A percentile compares a stretch with the other conserved stretches of the same genome.
phyloP scores from a whole-genome alignment of 2,797 vertebrate genomes.

The Sebastiscus albofasciatus region DNA sequence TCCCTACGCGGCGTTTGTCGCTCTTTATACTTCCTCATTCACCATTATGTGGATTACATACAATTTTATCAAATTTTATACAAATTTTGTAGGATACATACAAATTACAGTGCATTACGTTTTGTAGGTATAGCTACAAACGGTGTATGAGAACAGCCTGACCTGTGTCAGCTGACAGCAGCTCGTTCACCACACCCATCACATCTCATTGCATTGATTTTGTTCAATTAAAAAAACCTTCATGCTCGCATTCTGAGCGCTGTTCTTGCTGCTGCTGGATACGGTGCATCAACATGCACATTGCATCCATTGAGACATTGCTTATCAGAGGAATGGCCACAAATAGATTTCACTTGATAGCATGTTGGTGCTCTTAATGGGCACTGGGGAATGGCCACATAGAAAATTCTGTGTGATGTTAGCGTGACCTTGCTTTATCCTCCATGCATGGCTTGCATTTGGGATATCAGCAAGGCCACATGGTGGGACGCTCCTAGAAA shows the following conservation, averaged over 20 bases:
- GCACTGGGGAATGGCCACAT: constrained; percentile 1
- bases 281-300: background rate
- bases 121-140: too few species aligned
- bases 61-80: too few species aligned
- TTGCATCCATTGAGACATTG: constrained; percentile 1
- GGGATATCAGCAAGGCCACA: constrained; percentile 46
- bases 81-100: too few species aligned
- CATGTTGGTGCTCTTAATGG: constrained; percentile 8
- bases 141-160: too few species aligned
- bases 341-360: constrained; percentile 33
- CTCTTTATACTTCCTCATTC: too few species aligned
- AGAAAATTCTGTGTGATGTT: constrained; percentile 35
- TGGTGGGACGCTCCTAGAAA: background rate
- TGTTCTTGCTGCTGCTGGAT: background rate
- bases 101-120: too few species aligned
- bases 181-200: background rate
- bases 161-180: constrained; percentile 3
- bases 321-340: constrained; percentile 28
- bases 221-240: constrained; percentile 22
- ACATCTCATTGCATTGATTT: constrained; percentile 4
- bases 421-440: constrained; percentile 59
- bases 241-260: background rate
- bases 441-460: constrained; percentile 30
- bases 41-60: too few species aligned
- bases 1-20: too few species aligned